Evolutionary conservation across 37 sponge, comb jelly and placozoan species (phyloP), one percentile per base, ranked within the genome.

Genomic region (Crambe crambe): DNA sequence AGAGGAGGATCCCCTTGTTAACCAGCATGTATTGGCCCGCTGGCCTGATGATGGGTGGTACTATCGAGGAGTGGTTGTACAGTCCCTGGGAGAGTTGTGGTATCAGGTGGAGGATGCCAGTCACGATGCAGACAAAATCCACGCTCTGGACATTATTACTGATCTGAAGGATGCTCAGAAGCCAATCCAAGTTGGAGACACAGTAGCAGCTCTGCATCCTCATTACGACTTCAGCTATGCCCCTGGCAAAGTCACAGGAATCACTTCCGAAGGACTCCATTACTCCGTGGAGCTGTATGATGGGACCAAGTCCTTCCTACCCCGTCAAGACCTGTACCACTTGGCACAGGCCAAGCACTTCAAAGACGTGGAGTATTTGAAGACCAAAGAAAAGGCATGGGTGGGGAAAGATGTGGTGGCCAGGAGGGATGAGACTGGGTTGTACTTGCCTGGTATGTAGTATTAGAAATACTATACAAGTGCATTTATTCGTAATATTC

Each of bases 31-130:
- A 30, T 57, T 92, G 60, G 80, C 77, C 15, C 66, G 86, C 6
- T 92, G 93, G 93, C 70, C 81, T 31, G 84, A 83, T 27, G 85
- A 81, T 78, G 90, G 93, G 3, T 92, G 93, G 93, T 92, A 88
- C 38, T 73, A 79, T 44, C 39, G 77, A 68, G 61, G 70, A 9
- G 36, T 10, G 21, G 74, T 80, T 9, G 18, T 63, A 32, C 22
- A 34, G 31, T 21, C 61, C 3, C 12, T 40, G 20, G 76, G 76
- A 58, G 27, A 76, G 42, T 0, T 26, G 22, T 37, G 64, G 60
- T 83, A 65, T 9, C 42, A 74, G 51, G 81, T 84, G 29, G n/a
- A 34, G 70, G 82, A 87, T 63, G 75, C 71, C n/a, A 42, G 58
- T 58, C 76, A 43, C 0, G 90, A 79, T 29, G 29, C 34, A 30